Conservation (phyloP, 2,888 invertebrate species). For the Malachius bipustulatus region DNA sequence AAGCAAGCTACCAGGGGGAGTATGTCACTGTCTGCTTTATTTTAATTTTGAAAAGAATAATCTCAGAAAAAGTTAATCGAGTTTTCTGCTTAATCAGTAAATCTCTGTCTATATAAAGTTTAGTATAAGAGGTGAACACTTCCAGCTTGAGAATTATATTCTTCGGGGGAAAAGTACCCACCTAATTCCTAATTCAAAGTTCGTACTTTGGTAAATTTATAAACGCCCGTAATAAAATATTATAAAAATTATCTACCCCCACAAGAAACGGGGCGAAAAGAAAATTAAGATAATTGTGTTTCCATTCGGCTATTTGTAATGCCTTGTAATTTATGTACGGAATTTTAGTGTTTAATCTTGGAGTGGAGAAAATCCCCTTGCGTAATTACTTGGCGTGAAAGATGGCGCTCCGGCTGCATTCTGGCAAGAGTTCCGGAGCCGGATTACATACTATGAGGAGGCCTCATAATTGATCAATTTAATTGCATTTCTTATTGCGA, state of each 20-base stretch:
- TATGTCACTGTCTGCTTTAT: no score
- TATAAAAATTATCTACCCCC: constrained; percentile 29
- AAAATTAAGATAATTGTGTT: constrained; percentile 37
- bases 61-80: no score
- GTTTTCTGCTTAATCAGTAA: no score
- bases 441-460: constrained; percentile 17
- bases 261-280: constrained; percentile 27
- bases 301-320: constrained; percentile 35
- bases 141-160: no score
- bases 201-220: no score
- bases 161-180: no score
- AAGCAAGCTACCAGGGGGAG: no score
- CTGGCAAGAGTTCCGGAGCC: constrained; percentile 12
- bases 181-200: no score
- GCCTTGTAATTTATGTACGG: constrained; percentile 33
- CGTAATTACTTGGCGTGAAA: constrained; percentile 35
- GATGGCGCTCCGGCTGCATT: constrained; percentile 31
- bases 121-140: no score
- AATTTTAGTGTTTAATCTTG: constrained; percentile 36
- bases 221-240: constrained; percentile 16
- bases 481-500: constrained; percentile 27
- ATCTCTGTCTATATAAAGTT: no score
- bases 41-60: no score
- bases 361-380: constrained; percentile 34
- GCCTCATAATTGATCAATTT: constrained; percentile 26